phyloP scores from a whole-genome alignment of 2,797 vertebrate genomes.

The Sebastes dallii region DNA sequence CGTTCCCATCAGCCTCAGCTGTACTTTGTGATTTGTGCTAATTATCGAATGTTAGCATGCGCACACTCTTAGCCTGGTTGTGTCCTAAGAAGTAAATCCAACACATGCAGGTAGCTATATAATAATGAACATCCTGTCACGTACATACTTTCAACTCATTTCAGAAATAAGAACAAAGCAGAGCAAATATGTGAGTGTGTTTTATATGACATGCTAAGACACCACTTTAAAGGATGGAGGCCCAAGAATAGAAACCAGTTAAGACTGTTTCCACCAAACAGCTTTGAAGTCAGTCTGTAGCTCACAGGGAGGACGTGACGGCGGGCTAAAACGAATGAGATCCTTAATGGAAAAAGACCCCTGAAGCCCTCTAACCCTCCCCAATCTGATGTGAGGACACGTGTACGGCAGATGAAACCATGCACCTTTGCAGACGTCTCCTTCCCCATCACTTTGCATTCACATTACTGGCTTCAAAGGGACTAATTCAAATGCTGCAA shows the following conservation, averaged over 20 bases:
- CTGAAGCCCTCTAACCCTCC: conserved; percentile 46
- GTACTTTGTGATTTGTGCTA: background rate
- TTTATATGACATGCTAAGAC: conserved; percentile 26
- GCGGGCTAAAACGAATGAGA: conserved; percentile 61
- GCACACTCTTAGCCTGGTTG: background rate
- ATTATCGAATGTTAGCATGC: background rate
- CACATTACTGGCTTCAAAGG: conserved; percentile 65
- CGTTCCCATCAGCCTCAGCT: background rate
- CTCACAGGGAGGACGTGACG: conserved; percentile 50
- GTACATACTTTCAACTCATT: conserved; percentile 4
- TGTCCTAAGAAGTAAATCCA: background rate
- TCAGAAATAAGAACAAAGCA: conserved; percentile 5
- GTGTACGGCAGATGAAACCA: conserved; percentile 52
- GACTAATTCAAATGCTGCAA: conserved; percentile 63
- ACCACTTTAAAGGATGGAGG: conserved; percentile 41
- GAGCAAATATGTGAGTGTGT: conserved; percentile 1
- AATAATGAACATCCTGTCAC: background rate
- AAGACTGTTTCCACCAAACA: conserved; percentile 52
- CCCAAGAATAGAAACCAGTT: conserved; percentile 37
- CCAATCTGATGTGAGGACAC: conserved; percentile 40
- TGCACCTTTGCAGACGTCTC: conserved; percentile 41
- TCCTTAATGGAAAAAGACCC: conserved; percentile 71
- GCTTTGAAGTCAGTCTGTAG: conserved; percentile 69
- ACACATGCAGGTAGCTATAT: background rate
- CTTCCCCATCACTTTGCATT: conserved; percentile 60